These are phyloP conservation scores for Nannoperca obscura DNA, from an alignment of 2,797 vertebrate species.

Conservation along the genomic window DNA sequence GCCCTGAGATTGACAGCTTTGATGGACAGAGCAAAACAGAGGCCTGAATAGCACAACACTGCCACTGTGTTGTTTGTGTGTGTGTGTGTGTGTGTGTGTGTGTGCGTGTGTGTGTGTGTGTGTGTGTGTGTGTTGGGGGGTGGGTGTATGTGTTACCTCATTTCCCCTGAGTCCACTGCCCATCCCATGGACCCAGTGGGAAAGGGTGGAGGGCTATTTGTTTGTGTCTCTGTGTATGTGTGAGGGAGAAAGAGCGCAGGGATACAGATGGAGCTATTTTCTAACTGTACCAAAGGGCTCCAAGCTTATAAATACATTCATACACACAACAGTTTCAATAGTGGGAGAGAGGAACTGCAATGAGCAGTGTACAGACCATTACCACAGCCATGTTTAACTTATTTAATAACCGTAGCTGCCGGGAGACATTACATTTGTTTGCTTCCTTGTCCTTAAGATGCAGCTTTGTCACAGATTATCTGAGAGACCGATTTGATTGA, in stretches of 20 bases:
- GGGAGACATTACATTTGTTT: constrained; percentile 25
- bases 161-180: constrained; percentile 77
- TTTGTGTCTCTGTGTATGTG: constrained; percentile 62
- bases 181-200: constrained; percentile 78
- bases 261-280: constrained; percentile 70
- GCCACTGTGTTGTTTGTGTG: constrained; percentile 38
- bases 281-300: constrained; percentile 66
- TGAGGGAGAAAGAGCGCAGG: constrained; percentile 42
- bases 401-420: constrained; percentile 24
- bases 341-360: constrained; percentile 66
- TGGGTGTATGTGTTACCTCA: constrained; percentile 74
- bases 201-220: constrained; percentile 78
- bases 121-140: constrained; percentile 48
- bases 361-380: constrained; percentile 37
- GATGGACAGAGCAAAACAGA: constrained; percentile 78
- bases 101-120: too few species aligned
- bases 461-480: constrained; percentile 22
- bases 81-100: too few species aligned
- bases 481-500: constrained; percentile 42
- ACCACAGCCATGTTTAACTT: constrained; percentile 28
- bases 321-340: constrained; percentile 67
- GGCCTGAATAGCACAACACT: constrained; percentile 65
- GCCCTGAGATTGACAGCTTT: constrained; percentile 79
- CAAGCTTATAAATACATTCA: constrained; percentile 76
- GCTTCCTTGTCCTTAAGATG: constrained; percentile 21